phyloP scores from a whole-genome alignment of 2,113 vertebrate species.

The Myotis yumanensis region DNA sequence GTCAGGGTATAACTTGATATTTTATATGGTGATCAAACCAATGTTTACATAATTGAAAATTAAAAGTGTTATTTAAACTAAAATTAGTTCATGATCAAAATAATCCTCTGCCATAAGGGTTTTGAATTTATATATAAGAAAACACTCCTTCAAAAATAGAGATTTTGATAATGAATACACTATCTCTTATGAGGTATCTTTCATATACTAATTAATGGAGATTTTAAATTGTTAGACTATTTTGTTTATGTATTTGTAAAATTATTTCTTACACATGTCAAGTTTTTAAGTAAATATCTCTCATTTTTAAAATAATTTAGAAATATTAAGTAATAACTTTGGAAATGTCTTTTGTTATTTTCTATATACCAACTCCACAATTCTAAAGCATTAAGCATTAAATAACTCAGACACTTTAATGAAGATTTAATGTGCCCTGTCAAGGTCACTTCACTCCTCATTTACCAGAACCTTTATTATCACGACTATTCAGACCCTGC shows the following conservation, averaged over 20 bases:
- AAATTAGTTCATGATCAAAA: background rate
- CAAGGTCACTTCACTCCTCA: background rate
- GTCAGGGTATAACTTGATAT: background rate
- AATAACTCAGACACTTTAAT: conserved; percentile 27
- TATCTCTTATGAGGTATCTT: background rate
- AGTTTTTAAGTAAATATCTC: background rate
- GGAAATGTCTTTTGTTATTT: background rate
- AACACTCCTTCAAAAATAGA: background rate
- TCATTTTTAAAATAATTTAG: background rate
- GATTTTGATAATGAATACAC: background rate
- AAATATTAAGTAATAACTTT: background rate
- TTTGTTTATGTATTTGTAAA: background rate
- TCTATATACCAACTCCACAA: background rate
- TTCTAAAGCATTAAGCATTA: background rate
- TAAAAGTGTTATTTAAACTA: background rate
- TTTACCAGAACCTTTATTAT: background rate
- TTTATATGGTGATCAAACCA: background rate
- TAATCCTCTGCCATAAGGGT: background rate
- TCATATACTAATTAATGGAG: background rate
- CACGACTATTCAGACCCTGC: background rate
- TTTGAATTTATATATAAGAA: background rate
- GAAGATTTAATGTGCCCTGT: conserved; percentile 13
- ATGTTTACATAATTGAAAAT: background rate
- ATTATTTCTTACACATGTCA: background rate
- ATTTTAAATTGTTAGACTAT: background rate